These are phyloP conservation scores for Amniataba percoides DNA, from an alignment of 2,797 vertebrate genomes.

Conservation along the genomic window DNA sequence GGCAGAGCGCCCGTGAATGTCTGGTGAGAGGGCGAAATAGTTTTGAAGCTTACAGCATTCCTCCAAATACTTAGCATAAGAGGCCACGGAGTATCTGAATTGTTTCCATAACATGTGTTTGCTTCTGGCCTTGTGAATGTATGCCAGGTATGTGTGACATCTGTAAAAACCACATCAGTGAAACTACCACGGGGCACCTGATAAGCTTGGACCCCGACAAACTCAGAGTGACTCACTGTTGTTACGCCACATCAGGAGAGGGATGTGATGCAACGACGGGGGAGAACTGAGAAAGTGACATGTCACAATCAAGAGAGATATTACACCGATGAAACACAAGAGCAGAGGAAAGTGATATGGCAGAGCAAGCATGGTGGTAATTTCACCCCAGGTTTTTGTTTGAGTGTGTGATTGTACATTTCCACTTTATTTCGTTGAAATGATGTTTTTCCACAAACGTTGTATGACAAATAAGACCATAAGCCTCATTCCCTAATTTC, in stretches of 20 bases:
- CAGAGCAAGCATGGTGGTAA: background rate
- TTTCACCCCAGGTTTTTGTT: background rate
- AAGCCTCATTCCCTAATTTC: background rate
- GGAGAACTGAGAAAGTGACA: constrained; percentile 33
- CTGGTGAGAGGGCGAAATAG: constrained; percentile 35
- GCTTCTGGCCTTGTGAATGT: constrained; percentile 25
- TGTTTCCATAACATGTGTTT: constrained; percentile 55
- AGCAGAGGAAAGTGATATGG: background rate
- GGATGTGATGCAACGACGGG: constrained; percentile 58
- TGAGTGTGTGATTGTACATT: background rate
- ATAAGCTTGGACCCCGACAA: constrained; percentile 21
- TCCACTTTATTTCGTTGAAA: background rate
- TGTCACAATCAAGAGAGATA: constrained; percentile 5
- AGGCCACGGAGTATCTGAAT: constrained; percentile 55
- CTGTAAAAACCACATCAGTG: constrained; percentile 23
- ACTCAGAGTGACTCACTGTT: constrained; percentile 30
- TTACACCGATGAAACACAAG: background rate
- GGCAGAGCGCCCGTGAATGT: background rate
- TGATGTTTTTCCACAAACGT: background rate
- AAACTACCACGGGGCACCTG: constrained; percentile 5
- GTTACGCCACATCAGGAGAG: constrained; percentile 39
- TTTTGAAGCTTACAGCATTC: constrained; percentile 54
- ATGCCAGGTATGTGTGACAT: constrained; percentile 48
- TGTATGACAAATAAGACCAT: background rate
- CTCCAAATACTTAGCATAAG: constrained; percentile 26